Percentiles rank a stretch among this genome's conserved stretches.
These are phyloP conservation scores for Catostomus latipinnis DNA, from an alignment of 2,797 vertebrate genomes.

Conservation along the genomic window DNA sequence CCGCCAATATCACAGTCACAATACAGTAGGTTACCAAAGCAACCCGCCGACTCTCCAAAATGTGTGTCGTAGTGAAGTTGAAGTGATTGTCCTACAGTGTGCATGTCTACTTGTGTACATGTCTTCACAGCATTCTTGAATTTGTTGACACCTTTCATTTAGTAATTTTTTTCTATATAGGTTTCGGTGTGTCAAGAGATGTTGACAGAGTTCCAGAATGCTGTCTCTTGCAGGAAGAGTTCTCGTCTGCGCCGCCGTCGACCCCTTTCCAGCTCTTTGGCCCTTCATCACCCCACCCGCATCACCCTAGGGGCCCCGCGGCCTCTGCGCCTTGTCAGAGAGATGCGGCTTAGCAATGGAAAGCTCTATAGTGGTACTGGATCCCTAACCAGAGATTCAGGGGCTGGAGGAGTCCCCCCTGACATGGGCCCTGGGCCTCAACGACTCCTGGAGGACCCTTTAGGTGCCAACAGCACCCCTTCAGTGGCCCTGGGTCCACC, in stretches of 20 bases:
- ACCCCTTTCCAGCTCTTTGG: conserved; percentile 71
- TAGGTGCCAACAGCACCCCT: conserved; percentile 70
- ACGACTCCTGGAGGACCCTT: conserved; percentile 76
- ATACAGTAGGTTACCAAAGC: conserved; percentile 82
- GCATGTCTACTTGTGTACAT: conserved; percentile 30
- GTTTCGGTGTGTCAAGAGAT: conserved; percentile 92
- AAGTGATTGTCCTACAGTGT: conserved; percentile 18
- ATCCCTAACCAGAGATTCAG: conserved; percentile 69
- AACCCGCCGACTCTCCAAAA: conserved; percentile 65
- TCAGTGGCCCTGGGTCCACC: conserved; percentile 52
- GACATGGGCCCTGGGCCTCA: conserved; percentile 79
- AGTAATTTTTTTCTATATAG: conserved; percentile 66
- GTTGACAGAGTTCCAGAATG: conserved; percentile 87
- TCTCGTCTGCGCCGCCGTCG: conserved; percentile 84
- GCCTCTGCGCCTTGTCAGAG: conserved; percentile 82
- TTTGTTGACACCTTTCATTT: conserved; percentile 61
- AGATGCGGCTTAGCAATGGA: conserved; percentile 90
- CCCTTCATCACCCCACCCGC: conserved; percentile 75
- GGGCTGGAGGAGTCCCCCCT: conserved; percentile 56
- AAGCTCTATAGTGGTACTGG: conserved; percentile 86
- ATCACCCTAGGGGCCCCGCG: conserved; percentile 79
- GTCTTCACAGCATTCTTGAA: background rate
- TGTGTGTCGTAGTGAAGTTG: conserved; percentile 47
- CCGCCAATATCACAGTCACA: conserved; percentile 77
- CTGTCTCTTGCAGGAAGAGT: conserved; percentile 88